Base-by-base conservation (phyloP, 1,140 invertebrate genomes). In the Drosophila saltans region DNA sequence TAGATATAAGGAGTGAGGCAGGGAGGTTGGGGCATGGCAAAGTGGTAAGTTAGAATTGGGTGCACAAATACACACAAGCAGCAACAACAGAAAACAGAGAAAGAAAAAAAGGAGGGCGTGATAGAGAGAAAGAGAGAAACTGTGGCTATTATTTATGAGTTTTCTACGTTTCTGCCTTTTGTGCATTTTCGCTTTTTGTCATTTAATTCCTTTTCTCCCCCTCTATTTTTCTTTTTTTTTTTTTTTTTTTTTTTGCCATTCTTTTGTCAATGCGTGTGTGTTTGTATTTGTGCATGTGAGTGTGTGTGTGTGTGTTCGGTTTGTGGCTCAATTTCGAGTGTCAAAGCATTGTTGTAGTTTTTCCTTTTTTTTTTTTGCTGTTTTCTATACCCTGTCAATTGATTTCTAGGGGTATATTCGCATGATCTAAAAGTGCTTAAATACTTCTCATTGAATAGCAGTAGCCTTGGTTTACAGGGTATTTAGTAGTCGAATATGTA, bases 241-340 rank as follows among this genome's bases (percentile, higher is more conserved):
- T 59, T 63, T 62, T 63, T 41, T 41, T 33, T 21, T 30, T 24
- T 26, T 36, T 36, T 36, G 33, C 21, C 30, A 16, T 16, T 40
- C 66, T 60, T 41, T 58, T 26, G 58, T 45, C 7, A 36, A 36
- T 36, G 33, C 6, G 33, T 36, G 6, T 36, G 6, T 52, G 45
- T 26, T 48, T 48, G 45, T 24, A 30, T 33, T 55, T 26, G 70
- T 65, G 4, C 2, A 0, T 43, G 58, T 64, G 8, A 41, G 21
- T 24, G 21, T 58, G 56, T 21, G 30, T 24, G 16, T 39, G 45
- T 26, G 45, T 39, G 10, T 72, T 59, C 69, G 74, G 62, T 80
- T 66, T 82, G 79, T 72, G 82, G 82, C 82, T 86, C 83, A 82
- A 86, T 86, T 86, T 88, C 64, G 80, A 86, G 82, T 88, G 82